These are phyloP conservation scores for Trichechus manatus DNA, from an alignment of 2,113 vertebrate genomes.

Conservation along the genomic window DNA sequence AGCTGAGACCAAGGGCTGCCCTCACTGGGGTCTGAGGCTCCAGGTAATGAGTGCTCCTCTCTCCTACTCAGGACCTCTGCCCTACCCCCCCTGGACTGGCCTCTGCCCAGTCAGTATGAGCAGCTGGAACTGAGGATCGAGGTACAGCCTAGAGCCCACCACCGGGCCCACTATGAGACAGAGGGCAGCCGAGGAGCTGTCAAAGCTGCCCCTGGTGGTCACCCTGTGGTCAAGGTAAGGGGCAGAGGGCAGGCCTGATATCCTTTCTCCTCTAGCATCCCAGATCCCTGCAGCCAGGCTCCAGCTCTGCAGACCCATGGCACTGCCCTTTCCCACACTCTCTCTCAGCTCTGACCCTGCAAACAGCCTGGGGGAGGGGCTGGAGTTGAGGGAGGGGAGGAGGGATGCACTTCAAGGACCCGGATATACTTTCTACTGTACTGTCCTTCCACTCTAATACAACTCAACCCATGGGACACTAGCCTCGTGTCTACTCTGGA, in stretches of 20 bases:
- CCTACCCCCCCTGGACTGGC: constrained; percentile 95
- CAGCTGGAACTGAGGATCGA: constrained; percentile 94
- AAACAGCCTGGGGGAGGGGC: constrained; percentile 71
- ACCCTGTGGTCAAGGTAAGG: constrained; percentile 94
- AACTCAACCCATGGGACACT: constrained; percentile 71
- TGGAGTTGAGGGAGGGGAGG: constrained; percentile 64
- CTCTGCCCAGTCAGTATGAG: constrained; percentile 94
- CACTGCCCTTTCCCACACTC: constrained; percentile 85
- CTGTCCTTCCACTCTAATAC: constrained; percentile 19
- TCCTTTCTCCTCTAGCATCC: background rate
- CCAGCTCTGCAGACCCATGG: constrained; percentile 73
- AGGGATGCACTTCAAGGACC: constrained; percentile 64
- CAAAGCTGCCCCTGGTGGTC: constrained; percentile 93
- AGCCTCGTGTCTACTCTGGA: constrained; percentile 70
- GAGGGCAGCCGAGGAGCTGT: constrained; percentile 95
- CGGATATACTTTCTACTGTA: constrained; percentile 74
- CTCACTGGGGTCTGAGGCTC: background rate
- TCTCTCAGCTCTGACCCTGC: constrained; percentile 73
- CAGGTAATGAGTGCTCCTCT: background rate
- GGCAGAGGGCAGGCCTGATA: background rate
- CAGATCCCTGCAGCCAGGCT: constrained; percentile 55
- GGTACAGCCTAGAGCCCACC: constrained; percentile 94
- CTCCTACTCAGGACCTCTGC: constrained; percentile 89
- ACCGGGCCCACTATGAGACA: constrained; percentile 95
- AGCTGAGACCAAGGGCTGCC: background rate